Evolutionary conservation across 1,140 invertebrate species (phyloP), one percentile per base, ranked within the genome.

Genomic region (Fopius arisanus): DNA sequence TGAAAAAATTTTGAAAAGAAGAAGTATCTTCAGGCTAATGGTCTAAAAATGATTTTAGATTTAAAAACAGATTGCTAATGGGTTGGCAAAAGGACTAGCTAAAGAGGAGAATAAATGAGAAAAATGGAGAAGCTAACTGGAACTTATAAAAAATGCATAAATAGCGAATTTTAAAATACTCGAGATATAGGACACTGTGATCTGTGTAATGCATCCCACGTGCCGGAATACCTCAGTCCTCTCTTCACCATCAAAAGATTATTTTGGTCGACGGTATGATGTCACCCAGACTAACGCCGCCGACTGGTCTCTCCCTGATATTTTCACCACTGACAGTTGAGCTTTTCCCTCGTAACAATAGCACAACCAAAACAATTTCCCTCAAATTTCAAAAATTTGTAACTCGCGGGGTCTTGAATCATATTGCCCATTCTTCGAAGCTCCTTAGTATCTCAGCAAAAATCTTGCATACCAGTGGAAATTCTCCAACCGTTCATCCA

Each of bases 181-280:
- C 33, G 7, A 37, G 23, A 59, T 59, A 59, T 59, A 21, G 40
- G 33, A 48, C 33, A 63, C 33, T 21, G 2, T 16, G 26, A 66
- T 72, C n/a, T n/a, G 26, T 66, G 43, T 66, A 66, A 28, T 43
- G 40, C 69, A 28, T 63, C 23, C 59, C 28, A 40, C 43, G 28
- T 65, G 37, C 33, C 59, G 37, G 41, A 48, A 66, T 66, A 48
- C 59, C 40, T 51, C 59, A n/a, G n/a, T 48, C 5, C 59, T 14
- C 41, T 37, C 59, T n/a, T n/a, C 40, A 12, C 59, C 33, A 9
- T 33, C 33, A 10, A 51, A 14, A 40, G 31, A 43, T 31, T 72
- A 72, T 72, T 72, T 72, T 72, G 40, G 26, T 33, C 63, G n/a
- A 23, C 12, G 41, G 21, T 62, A 66, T 72, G 70, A 72, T 66